Conservation (phyloP, 2,888 invertebrate genomes). For the Parnassius glacialis region DNA sequence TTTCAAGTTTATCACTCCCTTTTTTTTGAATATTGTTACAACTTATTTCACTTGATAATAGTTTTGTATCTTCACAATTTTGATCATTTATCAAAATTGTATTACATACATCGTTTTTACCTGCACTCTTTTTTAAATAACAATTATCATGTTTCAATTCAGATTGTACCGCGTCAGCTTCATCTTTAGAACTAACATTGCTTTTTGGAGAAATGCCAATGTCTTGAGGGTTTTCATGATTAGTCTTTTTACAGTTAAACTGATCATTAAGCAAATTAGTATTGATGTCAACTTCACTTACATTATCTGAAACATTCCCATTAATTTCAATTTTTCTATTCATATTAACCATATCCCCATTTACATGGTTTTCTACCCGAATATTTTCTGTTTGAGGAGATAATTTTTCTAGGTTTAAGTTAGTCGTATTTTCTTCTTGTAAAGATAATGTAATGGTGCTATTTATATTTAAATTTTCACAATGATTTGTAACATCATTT, state of each 20-base stretch:
- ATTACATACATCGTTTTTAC: neutral
- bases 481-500: neutral
- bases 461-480: neutral
- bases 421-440: neutral
- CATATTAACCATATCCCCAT: neutral
- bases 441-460: neutral
- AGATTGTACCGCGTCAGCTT: neutral
- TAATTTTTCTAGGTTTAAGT: neutral
- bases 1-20: neutral
- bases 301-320: neutral
- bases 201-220: neutral
- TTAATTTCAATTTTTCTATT: neutral
- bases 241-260: neutral
- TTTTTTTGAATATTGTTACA: conserved; percentile 2
- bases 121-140: neutral
- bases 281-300: neutral
- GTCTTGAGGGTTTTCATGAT: neutral
- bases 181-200: neutral
- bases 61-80: neutral
- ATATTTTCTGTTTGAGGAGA: neutral
- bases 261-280: neutral
- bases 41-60: conserved; percentile 1
- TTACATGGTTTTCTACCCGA: neutral
- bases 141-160: neutral
- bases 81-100: neutral